These are phyloP conservation scores for Rattus norvegicus DNA, from an alignment of 2,113 vertebrate species.

Conservation along the genomic window DNA sequence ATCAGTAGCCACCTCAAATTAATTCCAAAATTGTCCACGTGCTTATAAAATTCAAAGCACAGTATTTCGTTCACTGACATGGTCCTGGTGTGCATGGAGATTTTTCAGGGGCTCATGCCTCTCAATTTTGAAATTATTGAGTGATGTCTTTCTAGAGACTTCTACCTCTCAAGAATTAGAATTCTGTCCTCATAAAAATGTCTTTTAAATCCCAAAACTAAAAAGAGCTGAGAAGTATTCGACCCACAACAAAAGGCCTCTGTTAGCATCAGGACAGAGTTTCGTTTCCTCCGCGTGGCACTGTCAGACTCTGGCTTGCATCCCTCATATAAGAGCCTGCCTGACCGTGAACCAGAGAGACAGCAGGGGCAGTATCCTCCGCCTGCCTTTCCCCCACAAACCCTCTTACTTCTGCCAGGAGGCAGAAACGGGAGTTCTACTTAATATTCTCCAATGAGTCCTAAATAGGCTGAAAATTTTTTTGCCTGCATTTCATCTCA, in stretches of 20 bases:
- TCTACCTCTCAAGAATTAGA: constrained; percentile 30
- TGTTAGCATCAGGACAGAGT: background rate
- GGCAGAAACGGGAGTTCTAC: background rate
- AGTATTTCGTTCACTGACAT: background rate
- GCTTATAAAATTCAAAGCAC: background rate
- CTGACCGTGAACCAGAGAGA: background rate
- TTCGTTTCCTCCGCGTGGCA: background rate
- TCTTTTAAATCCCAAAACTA: constrained; percentile 20
- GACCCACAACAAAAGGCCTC: background rate
- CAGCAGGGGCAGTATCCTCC: background rate
- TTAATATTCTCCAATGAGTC: constrained; percentile 43
- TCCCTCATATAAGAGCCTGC: background rate
- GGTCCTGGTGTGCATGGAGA: background rate
- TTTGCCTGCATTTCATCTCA: constrained; percentile 48
- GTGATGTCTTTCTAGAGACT: background rate
- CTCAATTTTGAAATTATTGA: constrained; percentile 16
- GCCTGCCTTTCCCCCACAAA: background rate
- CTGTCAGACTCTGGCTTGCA: background rate
- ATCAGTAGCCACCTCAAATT: constrained; percentile 1
- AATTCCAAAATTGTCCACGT: background rate
- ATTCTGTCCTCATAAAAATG: constrained; percentile 16
- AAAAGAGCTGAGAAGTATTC: background rate
- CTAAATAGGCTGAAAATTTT: background rate
- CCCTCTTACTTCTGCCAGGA: constrained; percentile 1
- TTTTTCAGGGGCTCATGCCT: background rate